Base-by-base conservation (phyloP, 92 coral and sea anemone species). In the Isaurus tuberculatus region DNA sequence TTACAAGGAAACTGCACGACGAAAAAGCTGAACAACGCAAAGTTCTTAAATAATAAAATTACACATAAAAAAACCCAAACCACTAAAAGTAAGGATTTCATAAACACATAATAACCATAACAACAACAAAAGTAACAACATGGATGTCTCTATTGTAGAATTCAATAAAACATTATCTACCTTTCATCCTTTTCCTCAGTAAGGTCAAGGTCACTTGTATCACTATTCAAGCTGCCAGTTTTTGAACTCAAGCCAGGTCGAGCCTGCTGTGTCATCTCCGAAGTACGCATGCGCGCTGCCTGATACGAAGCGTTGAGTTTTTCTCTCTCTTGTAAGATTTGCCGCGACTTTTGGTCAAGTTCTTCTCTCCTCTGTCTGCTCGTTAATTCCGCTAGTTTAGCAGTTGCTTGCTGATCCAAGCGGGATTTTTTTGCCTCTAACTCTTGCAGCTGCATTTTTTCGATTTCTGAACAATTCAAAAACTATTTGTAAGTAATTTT, bases 331-430 rank as follows among this genome's bases (percentile, higher is more conserved):
- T 89, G 90, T 60, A 91, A 81, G 67, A 93, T 81, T 61, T 91
- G 94, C 13, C 92, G 86, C 17, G 97, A 91, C 83, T 89, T 93
- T 65, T 87, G 90, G 37, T 93, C 97, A 13, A 93, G 90, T 44
- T 93, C 97, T 28, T 92, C 94, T 66, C 91, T 86, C 43, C 97
- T 90, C 43, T 91, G 92, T 60, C 93, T 85, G 82, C 90, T 91
- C 14, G 89, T 88, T 0, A 93, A 77, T 69, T 93, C 98, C n/a
- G 95, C 91, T 66, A 93, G 89, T 36, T 91, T 93, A 6, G 92
- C 85, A 36, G 90, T 92, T 27, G 94, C 89, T 29, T 91, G 92
- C 23, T 90, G 91, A 44, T 93, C 98, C 79, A 93, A 55, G 71
- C 88, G 88, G 5, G 79, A 86, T 60, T 88, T 87, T 13, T 91